Evolutionary conservation across 2,888 invertebrate species (phyloP).

Genomic region (Caenorhabditis doughertyi): DNA sequence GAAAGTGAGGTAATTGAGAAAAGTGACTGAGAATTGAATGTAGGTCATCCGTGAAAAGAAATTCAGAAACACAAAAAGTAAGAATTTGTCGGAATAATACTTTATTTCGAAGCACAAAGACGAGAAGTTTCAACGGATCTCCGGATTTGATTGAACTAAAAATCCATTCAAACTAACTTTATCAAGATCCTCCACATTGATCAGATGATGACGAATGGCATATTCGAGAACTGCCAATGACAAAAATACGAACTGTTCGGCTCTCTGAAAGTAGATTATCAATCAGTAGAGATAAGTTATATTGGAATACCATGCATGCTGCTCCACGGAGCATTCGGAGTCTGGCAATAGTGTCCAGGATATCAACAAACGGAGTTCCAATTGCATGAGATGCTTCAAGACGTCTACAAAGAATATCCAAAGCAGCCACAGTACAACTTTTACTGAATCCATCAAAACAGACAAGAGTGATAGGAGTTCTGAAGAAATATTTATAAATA

Average conservation of each 20-base stretch:
- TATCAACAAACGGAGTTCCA: conserved; percentile 69
- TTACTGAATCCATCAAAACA: conserved; percentile 76
- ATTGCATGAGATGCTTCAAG: conserved; percentile 67
- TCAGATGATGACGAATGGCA: conserved; percentile 69
- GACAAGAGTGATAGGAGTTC: conserved; percentile 74
- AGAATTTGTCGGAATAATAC: background rate
- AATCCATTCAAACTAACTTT: conserved; percentile 48
- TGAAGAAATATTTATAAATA: conserved; percentile 10
- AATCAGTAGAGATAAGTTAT: background rate
- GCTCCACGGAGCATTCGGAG: conserved; percentile 74
- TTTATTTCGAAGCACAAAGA: background rate
- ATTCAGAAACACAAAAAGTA: background rate
- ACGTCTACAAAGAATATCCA: conserved; percentile 75
- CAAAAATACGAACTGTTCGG: conserved; percentile 74
- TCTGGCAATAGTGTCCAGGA: conserved; percentile 73
- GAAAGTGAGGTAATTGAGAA: conserved; percentile 45
- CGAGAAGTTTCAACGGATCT: conserved; percentile 4
- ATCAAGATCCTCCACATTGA: conserved; percentile 22
- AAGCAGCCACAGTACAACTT: conserved; percentile 72
- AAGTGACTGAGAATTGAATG: conserved; percentile 28
- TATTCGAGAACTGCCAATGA: conserved; percentile 75
- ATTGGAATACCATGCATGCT: conserved; percentile 59
- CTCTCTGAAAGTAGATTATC: too few relatives aligned
- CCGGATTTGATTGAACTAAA: conserved; percentile 8
- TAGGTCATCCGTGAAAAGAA: conserved; percentile 54